Evolutionary conservation across 2,797 vertebrate species (phyloP).

Genomic region (Taeniopygia guttata): DNA sequence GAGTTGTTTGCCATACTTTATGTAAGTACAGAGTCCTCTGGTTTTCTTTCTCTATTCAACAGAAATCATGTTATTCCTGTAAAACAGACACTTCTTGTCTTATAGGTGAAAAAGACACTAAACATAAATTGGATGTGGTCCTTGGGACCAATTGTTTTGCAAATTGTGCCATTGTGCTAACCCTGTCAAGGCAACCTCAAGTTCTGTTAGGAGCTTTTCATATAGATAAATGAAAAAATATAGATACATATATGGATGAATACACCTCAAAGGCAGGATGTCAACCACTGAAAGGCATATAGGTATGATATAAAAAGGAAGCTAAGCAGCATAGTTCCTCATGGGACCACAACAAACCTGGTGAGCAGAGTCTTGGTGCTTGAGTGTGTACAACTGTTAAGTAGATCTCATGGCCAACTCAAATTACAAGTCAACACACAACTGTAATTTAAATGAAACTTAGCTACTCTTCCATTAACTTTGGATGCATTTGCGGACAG

Average conservation of each 20-base stretch:
- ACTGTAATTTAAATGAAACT: not conserved
- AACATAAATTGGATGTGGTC: not conserved
- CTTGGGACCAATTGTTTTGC: not conserved
- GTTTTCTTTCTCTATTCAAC: not conserved
- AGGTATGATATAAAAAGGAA: not conserved
- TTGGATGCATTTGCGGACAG: not conserved
- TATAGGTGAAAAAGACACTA: not conserved
- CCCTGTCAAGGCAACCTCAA: not conserved
- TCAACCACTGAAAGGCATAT: not conserved
- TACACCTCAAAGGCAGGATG: not conserved
- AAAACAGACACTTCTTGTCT: not conserved
- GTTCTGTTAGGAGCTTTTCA: not conserved
- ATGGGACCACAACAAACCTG: not conserved
- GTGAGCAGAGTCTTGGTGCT: not conserved
- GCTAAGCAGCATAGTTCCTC: not conserved
- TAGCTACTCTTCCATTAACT: not conserved
- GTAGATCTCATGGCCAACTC: not conserved
- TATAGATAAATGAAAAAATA: not conserved
- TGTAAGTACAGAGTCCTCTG: not conserved
- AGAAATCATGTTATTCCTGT: not conserved
- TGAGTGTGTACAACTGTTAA: not conserved
- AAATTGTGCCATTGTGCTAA: not conserved
- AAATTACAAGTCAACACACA: not conserved
- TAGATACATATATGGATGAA: rapidly evolving
- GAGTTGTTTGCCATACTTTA: not conserved